Evolutionary conservation across 2,888 invertebrate species (phyloP).

Genomic region (Macaria notata): DNA sequence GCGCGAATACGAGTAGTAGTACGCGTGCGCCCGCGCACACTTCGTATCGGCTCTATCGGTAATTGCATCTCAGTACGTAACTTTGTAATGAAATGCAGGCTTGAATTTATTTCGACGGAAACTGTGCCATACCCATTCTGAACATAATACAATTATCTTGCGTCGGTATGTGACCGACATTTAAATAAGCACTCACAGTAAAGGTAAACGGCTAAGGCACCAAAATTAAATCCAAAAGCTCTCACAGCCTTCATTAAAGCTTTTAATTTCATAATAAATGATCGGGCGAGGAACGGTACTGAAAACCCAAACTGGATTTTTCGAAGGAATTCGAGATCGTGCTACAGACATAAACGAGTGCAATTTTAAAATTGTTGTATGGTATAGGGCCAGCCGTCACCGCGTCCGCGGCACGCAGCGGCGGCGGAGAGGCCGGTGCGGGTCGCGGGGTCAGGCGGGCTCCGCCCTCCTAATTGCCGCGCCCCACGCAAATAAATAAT

Average conservation of each 20-base stretch:
- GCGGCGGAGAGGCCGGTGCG: conserved; percentile 36
- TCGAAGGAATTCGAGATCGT: conserved; percentile 55
- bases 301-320: conserved; percentile 31
- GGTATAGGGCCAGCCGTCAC: conserved; percentile 42
- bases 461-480: conserved; percentile 81
- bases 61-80: conserved; percentile 55
- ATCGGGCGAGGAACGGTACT: background rate
- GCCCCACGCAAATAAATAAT: conserved; percentile 81
- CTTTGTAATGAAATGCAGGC: conserved; percentile 30
- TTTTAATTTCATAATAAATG: conserved; percentile 2
- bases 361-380: conserved; percentile 62
- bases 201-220: no score
- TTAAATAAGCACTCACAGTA: no score
- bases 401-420: conserved; percentile 41
- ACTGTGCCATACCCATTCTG: background rate
- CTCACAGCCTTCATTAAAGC: conserved; percentile 2
- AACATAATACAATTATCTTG: no score
- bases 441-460: conserved; percentile 75
- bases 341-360: conserved; percentile 48
- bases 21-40: conserved; percentile 29
- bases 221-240: background rate
- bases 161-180: no score
- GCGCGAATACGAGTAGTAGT: conserved; percentile 26
- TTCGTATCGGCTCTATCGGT: conserved; percentile 52
- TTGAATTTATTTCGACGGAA: conserved; percentile 22